Percentiles rank a stretch among this genome's conserved stretches.
Evolutionary conservation across 2,113 vertebrate genomes (phyloP).

Genomic region (Syngnathus typhle): DNA sequence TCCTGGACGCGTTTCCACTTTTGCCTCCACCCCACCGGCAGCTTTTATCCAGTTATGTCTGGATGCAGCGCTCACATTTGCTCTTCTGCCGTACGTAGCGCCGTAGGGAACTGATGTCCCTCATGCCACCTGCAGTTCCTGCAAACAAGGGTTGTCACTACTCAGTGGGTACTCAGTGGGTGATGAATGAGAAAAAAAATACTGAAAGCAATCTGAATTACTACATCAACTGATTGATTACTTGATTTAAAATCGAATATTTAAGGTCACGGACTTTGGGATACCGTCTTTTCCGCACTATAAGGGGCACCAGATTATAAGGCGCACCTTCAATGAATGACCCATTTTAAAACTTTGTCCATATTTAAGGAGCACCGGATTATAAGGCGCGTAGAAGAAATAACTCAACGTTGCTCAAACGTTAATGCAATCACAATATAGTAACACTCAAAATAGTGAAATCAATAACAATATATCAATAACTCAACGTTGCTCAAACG

Average conservation of each 20-base stretch:
- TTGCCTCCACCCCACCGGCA: conserved; percentile 17
- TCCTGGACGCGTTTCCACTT: conserved; percentile 49
- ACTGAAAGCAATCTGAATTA: conserved; percentile 6
- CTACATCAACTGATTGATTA: conserved; percentile 11
- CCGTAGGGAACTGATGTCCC: conserved; percentile 36
- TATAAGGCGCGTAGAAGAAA: no score
- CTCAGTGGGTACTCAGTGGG: conserved; percentile 50
- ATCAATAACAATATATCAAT: no score
- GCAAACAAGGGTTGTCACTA: conserved; percentile 39
- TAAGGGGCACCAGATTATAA: no score
- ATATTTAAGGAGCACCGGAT: no score
- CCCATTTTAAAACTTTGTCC: no score
- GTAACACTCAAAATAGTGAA: no score
- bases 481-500: no score
- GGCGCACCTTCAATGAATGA: no score
- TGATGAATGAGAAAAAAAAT: conserved; percentile 25
- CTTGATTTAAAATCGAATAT: neutral
- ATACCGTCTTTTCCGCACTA: no score
- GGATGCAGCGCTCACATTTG: conserved; percentile 22
- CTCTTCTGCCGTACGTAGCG: conserved; percentile 13
- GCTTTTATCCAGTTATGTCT: conserved; percentile 54
- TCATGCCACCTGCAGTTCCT: conserved; percentile 51
- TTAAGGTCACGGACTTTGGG: neutral
- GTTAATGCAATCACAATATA: no score
- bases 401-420: no score